Evolutionary conservation across 2,113 vertebrate genomes (phyloP).

Genomic region (Calonectris borealis): DNA sequence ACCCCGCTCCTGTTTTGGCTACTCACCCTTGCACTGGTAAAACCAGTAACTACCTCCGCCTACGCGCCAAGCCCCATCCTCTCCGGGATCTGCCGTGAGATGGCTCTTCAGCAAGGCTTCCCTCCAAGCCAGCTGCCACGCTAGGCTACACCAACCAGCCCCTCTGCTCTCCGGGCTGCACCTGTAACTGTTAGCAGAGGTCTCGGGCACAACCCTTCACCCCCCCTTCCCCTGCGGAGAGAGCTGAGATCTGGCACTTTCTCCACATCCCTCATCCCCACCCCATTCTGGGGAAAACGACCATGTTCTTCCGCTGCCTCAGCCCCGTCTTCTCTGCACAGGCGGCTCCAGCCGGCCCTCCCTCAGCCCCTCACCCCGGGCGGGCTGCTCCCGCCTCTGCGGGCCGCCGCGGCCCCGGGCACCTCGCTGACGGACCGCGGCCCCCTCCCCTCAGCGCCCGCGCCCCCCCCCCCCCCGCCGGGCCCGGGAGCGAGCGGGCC

Average conservation of each 20-base stretch:
- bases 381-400: too few relatives aligned
- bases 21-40: constrained; percentile 54
- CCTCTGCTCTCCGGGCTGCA: constrained; percentile 24
- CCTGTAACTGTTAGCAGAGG: constrained; percentile 53
- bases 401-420: too few relatives aligned
- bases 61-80: constrained; percentile 37
- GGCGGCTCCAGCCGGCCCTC: neutral
- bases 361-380: neutral
- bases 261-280: constrained; percentile 32
- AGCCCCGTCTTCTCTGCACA: neutral
- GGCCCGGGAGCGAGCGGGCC: too few relatives aligned
- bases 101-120: neutral
- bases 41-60: constrained; percentile 46
- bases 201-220: constrained; percentile 50
- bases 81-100: neutral
- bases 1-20: constrained; percentile 18
- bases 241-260: neutral
- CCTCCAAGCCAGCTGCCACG: neutral
- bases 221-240: constrained; percentile 48
- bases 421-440: too few relatives aligned
- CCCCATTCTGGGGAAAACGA: constrained; percentile 34
- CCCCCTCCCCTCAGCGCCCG: too few relatives aligned
- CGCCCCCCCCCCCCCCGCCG: too few relatives aligned
- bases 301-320: constrained; percentile 39
- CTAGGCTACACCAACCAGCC: neutral